These are phyloP conservation scores for Hydrochoerus hydrochaeris DNA, from an alignment of 2,113 vertebrate species.

Conservation along the genomic window DNA sequence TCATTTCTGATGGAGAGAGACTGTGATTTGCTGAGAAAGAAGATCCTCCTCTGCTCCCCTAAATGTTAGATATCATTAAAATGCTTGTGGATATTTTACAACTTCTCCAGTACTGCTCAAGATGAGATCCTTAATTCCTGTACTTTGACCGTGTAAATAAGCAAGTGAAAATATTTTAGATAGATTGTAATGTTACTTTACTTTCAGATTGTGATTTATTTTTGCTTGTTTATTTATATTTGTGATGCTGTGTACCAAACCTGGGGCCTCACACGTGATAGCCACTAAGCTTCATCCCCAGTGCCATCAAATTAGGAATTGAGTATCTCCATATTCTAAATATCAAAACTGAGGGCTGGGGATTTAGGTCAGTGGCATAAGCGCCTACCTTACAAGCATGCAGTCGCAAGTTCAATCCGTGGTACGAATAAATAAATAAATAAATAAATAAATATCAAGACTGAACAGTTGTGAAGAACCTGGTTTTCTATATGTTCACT, in stretches of 20 bases:
- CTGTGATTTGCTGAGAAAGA: neutral
- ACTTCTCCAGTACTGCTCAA: neutral
- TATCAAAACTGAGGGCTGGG: neutral
- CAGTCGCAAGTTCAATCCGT: too few relatives aligned
- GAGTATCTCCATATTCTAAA: neutral
- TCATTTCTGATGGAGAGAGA: neutral
- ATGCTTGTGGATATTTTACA: neutral
- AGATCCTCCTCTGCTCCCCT: neutral
- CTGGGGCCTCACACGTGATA: neutral
- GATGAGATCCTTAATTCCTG: neutral
- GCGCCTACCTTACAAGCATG: too few relatives aligned
- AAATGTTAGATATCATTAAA: neutral
- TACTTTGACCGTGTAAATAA: neutral
- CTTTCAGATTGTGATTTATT: neutral
- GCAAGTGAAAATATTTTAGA: neutral
- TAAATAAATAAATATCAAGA: slow-evolving; percentile 5
- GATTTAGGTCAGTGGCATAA: too few relatives aligned
- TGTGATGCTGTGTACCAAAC: neutral
- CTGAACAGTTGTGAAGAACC: neutral
- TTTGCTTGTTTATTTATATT: neutral
- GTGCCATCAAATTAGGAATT: neutral
- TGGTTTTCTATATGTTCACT: neutral
- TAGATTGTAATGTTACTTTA: neutral
- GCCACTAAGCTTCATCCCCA: neutral
- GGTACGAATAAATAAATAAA: too few relatives aligned